A percentile compares a stretch with the other conserved stretches of the same genome.
Conservation (phyloP, 2,113 vertebrate species). For the Pipra filicauda region DNA sequence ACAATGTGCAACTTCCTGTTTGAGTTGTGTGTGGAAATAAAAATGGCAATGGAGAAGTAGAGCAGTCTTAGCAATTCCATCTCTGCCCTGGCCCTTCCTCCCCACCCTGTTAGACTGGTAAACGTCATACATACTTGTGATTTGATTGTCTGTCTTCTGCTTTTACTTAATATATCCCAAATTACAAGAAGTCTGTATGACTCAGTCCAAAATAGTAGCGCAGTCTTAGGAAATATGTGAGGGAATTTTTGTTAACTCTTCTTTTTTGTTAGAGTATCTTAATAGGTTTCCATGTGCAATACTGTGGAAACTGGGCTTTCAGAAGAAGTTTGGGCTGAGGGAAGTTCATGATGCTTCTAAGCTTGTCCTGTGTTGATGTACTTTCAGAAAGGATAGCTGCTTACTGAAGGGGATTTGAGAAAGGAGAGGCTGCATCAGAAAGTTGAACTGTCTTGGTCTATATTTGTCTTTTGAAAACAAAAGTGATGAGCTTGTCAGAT, state of each 20-base stretch:
- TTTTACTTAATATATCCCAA: slow-evolving; percentile 14
- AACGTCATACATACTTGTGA: neutral
- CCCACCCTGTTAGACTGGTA: neutral
- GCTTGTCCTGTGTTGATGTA: neutral
- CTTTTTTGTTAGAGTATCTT: neutral
- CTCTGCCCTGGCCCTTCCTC: neutral
- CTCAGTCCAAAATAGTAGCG: neutral
- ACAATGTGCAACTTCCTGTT: neutral
- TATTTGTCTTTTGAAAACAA: neutral
- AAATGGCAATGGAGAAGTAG: neutral
- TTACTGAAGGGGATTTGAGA: neutral
- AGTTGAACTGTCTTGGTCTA: neutral
- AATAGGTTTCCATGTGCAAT: neutral
- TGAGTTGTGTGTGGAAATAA: neutral
- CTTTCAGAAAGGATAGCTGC: neutral
- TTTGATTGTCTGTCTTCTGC: neutral
- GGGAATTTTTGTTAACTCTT: neutral
- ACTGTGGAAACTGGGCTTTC: neutral
- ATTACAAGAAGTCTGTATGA: neutral
- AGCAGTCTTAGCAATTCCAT: neutral
- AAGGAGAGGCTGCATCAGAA: neutral
- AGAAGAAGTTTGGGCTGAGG: neutral
- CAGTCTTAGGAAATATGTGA: neutral
- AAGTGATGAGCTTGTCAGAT: neutral
- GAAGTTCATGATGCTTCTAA: neutral